A percentile compares a stretch with the other conserved stretches of the same genome.
Evolutionary conservation across 2,113 vertebrate genomes (phyloP).

Genomic region (Oceanites oceanicus): DNA sequence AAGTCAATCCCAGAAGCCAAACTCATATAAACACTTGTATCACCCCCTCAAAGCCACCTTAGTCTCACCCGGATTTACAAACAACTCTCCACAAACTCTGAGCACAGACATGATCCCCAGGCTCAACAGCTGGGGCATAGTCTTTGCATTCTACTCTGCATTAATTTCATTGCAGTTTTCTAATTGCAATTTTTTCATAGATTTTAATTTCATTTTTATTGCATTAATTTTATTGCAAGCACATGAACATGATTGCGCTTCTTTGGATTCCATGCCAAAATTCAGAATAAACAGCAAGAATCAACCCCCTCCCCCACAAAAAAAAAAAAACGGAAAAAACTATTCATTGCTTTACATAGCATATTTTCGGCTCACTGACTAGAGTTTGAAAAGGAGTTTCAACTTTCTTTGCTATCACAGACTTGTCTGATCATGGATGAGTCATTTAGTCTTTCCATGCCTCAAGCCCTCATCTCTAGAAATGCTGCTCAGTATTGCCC

Average conservation of each 20-base stretch:
- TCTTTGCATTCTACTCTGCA: background rate
- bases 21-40: background rate
- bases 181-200: background rate
- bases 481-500: background rate
- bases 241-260: background rate
- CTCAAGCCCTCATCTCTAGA: background rate
- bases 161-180: background rate
- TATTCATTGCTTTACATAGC: background rate
- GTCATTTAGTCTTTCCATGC: background rate
- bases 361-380: background rate
- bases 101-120: background rate
- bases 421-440: background rate
- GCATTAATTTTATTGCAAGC: background rate
- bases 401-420: slow-evolving; percentile 14
- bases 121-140: background rate
- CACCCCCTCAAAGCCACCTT: background rate
- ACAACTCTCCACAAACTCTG: background rate
- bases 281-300: background rate
- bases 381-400: background rate
- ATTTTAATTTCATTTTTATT: background rate
- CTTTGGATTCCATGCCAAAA: background rate
- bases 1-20: background rate
- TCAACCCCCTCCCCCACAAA: background rate
- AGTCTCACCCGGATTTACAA: background rate
- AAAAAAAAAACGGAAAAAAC: background rate